A percentile compares a stretch with the other conserved stretches of the same genome.
Conservation (phyloP, 2,113 vertebrate species). For the Notothenia coriiceps region DNA sequence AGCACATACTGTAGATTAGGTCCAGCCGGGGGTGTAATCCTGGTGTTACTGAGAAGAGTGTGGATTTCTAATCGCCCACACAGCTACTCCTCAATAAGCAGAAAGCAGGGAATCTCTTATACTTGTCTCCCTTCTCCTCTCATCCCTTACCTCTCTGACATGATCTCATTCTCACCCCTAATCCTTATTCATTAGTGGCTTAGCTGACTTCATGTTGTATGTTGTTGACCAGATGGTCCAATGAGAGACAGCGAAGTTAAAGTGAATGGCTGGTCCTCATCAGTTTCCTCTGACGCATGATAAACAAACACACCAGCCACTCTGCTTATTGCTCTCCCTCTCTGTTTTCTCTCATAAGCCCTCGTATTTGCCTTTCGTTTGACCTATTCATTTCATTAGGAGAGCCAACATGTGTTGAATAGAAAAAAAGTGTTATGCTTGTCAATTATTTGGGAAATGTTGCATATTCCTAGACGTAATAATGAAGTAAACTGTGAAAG, state of each 20-base stretch:
- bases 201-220: conserved; percentile 56
- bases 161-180: conserved; percentile 41
- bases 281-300: conserved; percentile 56
- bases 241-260: conserved; percentile 60
- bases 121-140: conserved; percentile 55
- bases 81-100: conserved; percentile 67
- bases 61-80: conserved; percentile 76
- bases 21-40: conserved; percentile 77
- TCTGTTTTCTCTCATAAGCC: conserved; percentile 12
- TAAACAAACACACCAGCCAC: conserved; percentile 66
- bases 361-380: conserved; percentile 54
- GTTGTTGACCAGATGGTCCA: conserved; percentile 62
- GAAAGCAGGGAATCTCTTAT: conserved; percentile 63
- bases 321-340: conserved; percentile 40
- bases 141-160: conserved; percentile 50
- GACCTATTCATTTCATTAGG: conserved; percentile 50
- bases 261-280: conserved; percentile 63
- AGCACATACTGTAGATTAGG: conserved; percentile 66
- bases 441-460: conserved; percentile 41
- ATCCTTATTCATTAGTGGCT: conserved; percentile 64
- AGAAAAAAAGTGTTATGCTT: conserved; percentile 42
- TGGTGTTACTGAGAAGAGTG: conserved; percentile 75
- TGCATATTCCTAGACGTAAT: conserved; percentile 56
- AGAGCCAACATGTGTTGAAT: conserved; percentile 29
- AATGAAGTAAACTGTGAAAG: conserved; percentile 42